Evolutionary conservation across 2,113 vertebrate genomes (phyloP).

Genomic region (Mesitornis unicolor): DNA sequence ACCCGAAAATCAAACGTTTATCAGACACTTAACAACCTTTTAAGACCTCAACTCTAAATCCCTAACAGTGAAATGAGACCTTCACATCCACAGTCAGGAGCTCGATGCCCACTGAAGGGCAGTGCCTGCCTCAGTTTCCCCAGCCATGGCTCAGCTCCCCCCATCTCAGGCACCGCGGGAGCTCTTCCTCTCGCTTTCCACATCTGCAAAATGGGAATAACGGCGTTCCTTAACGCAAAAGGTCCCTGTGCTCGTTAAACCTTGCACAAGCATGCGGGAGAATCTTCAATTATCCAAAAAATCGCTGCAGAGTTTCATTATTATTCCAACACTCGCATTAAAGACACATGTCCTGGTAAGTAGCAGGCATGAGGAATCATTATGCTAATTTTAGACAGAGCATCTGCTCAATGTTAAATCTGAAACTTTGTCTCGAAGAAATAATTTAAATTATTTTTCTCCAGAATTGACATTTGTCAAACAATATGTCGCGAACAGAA

Average conservation of each 20-base stretch:
- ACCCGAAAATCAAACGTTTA: not conserved
- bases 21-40: not conserved
- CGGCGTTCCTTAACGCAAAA: not conserved
- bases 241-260: not conserved
- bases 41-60: not conserved
- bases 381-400: constrained; percentile 76
- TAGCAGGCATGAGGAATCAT: constrained; percentile 56
- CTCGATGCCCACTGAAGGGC: not conserved
- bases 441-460: constrained; percentile 33
- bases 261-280: not conserved
- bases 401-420: constrained; percentile 73
- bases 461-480: constrained; percentile 53
- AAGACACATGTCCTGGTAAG: constrained; percentile 64
- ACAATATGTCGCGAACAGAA: not conserved
- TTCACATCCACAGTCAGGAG: not conserved
- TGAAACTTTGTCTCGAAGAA: constrained; percentile 60
- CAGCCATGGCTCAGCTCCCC: not conserved
- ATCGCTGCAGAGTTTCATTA: not conserved
- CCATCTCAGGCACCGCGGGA: not conserved
- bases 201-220: not conserved
- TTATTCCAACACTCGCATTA: constrained; percentile 21
- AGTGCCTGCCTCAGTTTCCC: fast-evolving
- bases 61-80: not conserved
- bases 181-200: not conserved
- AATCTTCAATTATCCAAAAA: not conserved